Percentiles rank a stretch among this genome's conserved stretches.
phyloP scores from a whole-genome alignment of 2,797 vertebrate species.

The Acomys russatus region DNA sequence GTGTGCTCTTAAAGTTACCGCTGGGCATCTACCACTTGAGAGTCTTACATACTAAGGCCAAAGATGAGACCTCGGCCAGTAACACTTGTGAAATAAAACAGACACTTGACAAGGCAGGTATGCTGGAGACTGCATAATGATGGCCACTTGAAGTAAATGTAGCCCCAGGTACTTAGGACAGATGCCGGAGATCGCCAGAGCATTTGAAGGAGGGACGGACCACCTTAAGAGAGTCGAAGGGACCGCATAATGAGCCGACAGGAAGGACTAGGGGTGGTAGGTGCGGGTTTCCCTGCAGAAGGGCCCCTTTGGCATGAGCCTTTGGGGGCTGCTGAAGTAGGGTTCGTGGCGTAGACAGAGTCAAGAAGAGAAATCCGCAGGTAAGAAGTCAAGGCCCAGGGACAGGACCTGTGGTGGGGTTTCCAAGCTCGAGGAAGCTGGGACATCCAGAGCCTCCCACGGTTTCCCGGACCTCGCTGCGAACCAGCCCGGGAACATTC shows the following conservation, averaged over 20 bases:
- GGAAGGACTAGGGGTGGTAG: neutral
- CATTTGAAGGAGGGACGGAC: neutral
- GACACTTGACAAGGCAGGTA: neutral
- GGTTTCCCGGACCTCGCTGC: neutral
- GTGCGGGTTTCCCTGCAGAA: neutral
- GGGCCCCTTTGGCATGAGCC: neutral
- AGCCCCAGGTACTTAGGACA: neutral
- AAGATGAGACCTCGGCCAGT: neutral
- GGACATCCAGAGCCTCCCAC: neutral
- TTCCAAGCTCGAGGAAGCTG: slow-evolving; percentile 47
- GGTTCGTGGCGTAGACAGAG: neutral
- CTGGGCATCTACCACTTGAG: neutral
- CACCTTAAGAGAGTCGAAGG: neutral
- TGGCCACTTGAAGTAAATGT: neutral
- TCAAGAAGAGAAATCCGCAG: neutral
- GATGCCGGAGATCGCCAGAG: neutral
- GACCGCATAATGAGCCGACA: neutral
- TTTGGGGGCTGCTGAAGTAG: slow-evolving; percentile 9
- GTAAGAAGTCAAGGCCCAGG: neutral
- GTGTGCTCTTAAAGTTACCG: neutral
- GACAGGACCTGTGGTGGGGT: neutral
- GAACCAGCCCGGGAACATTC: slow-evolving; percentile 73
- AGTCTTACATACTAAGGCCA: neutral
- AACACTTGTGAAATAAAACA: neutral
- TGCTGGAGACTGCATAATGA: neutral